phyloP scores from a whole-genome alignment of 35 echinoderm and acorn worm species.

The Nesometra sesokonis region DNA sequence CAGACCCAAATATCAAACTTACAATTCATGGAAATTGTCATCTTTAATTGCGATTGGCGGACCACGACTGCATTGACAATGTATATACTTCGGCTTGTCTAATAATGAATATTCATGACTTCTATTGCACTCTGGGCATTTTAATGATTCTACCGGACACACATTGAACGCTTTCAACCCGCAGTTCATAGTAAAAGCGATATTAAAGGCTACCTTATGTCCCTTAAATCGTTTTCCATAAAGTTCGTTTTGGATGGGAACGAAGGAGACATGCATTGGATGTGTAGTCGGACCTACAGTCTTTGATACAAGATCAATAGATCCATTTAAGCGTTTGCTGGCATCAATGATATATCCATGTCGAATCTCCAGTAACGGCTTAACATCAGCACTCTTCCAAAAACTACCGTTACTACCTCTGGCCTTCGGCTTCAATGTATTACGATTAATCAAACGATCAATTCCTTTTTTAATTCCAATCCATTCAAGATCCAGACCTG shows the following conservation, averaged over 20 bases:
- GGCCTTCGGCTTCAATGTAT: not conserved
- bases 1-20: no score
- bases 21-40: no score
- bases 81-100: not conserved
- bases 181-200: not conserved
- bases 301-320: not conserved
- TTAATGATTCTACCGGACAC: not conserved
- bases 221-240: not conserved
- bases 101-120: not conserved
- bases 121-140: not conserved
- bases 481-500: conserved; percentile 5
- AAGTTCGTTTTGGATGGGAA: not conserved
- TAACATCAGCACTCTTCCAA: not conserved
- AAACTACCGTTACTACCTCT: not conserved
- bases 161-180: not conserved
- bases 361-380: not conserved
- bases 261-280: not conserved
- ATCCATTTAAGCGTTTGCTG: not conserved
- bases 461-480: not conserved
- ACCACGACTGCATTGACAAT: not conserved
- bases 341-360: not conserved
- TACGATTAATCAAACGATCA: not conserved
- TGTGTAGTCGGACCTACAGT: not conserved
- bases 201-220: not conserved
- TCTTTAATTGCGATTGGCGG: not conserved